These are phyloP conservation scores for Tetragonula carbonaria DNA, from an alignment of 2,888 invertebrate species.

Conservation along the genomic window DNA sequence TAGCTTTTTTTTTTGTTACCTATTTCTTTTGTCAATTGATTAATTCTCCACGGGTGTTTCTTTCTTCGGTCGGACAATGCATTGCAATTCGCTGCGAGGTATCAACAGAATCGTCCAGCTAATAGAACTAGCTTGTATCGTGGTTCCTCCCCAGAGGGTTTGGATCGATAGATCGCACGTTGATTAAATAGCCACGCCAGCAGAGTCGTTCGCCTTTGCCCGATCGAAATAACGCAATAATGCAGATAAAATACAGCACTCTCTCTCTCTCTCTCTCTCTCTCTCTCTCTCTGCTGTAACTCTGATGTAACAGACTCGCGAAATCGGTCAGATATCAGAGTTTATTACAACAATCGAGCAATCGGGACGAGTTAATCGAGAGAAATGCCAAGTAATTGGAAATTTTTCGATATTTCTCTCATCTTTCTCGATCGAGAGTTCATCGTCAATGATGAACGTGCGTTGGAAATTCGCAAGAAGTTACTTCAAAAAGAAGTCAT, in stretches of 20 bases:
- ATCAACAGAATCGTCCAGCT: slow-evolving; percentile 4
- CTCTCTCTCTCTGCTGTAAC: no score
- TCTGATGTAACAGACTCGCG: not conserved
- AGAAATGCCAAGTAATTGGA: not conserved
- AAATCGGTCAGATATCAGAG: not conserved
- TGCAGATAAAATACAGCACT: not conserved
- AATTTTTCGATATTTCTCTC: no score
- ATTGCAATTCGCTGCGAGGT: not conserved
- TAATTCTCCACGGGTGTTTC: not conserved
- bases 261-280: no score
- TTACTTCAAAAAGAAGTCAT: no score
- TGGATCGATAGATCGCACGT: slow-evolving; percentile 38
- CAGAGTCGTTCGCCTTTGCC: slow-evolving; percentile 3
- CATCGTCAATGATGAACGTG: not conserved
- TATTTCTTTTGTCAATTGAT: no score
- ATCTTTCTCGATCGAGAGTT: no score
- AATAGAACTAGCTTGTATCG: slow-evolving; percentile 13
- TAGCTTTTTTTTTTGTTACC: no score
- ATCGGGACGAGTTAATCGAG: not conserved
- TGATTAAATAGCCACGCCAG: slow-evolving; percentile 36
- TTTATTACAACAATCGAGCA: not conserved
- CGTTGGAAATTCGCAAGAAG: not conserved
- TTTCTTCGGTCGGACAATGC: no score
- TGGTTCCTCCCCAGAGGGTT: not conserved
- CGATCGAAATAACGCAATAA: no score